phyloP scores from a whole-genome alignment of 2,797 vertebrate species.

The Schizopygopsis pylzovi region DNA sequence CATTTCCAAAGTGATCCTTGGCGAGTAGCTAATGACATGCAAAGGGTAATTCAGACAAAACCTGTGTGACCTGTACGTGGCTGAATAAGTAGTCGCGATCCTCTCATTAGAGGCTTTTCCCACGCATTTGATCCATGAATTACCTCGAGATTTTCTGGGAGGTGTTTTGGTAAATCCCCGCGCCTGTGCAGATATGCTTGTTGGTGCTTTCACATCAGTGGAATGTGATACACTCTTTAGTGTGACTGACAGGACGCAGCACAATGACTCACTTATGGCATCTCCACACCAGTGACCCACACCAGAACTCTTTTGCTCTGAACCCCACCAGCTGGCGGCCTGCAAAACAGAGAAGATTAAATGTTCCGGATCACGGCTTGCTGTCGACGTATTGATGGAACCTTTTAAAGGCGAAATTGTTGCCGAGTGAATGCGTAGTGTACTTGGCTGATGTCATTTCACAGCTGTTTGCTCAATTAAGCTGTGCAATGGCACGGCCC shows the following conservation, averaged over 20 bases:
- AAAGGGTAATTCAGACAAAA: slow-evolving; percentile 49
- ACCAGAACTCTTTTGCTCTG: slow-evolving; percentile 63
- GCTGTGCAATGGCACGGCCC: slow-evolving; percentile 42
- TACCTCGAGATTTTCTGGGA: slow-evolving; percentile 37
- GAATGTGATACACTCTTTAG: slow-evolving; percentile 55
- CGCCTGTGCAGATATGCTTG: slow-evolving; percentile 23
- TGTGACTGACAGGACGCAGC: slow-evolving; percentile 56
- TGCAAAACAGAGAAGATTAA: slow-evolving; percentile 78
- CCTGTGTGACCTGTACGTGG: slow-evolving; percentile 10
- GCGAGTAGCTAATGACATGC: slow-evolving; percentile 67
- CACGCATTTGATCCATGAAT: slow-evolving; percentile 50
- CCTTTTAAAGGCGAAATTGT: slow-evolving; percentile 84
- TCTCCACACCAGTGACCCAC: slow-evolving; percentile 60
- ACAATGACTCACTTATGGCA: slow-evolving; percentile 63
- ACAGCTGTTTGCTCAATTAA: slow-evolving; percentile 84
- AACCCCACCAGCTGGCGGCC: slow-evolving; percentile 77
- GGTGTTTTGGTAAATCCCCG: slow-evolving; percentile 42
- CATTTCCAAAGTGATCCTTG: slow-evolving; percentile 72
- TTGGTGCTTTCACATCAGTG: slow-evolving; percentile 41
- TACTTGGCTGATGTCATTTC: slow-evolving; percentile 82
- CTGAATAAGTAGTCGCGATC: slow-evolving; percentile 1
- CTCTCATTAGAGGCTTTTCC: slow-evolving; percentile 30
- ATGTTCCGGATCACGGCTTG: slow-evolving; percentile 77
- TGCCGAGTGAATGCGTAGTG: slow-evolving; percentile 82
- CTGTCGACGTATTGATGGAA: slow-evolving; percentile 80